These are phyloP conservation scores for Sphenodon punctatus DNA, from an alignment of 2,797 vertebrate species.

Conservation along the genomic window DNA sequence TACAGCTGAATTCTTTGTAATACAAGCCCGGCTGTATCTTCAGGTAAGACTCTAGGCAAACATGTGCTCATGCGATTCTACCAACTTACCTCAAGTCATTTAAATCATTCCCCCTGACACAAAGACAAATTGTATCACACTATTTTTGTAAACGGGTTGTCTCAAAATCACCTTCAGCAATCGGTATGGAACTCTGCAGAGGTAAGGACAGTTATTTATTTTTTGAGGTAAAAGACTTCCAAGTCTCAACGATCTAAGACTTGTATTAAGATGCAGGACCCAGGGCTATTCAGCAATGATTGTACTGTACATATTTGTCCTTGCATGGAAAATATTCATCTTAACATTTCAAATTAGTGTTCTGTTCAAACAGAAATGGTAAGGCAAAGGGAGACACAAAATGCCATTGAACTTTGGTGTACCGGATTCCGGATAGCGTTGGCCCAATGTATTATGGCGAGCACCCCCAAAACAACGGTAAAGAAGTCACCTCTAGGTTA, in stretches of 20 bases:
- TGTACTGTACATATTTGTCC: slow-evolving; percentile 17
- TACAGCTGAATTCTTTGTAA: slow-evolving; percentile 83
- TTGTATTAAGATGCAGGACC: slow-evolving; percentile 58
- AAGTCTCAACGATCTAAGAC: slow-evolving; percentile 58
- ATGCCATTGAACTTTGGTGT: background rate
- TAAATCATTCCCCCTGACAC: slow-evolving; percentile 88
- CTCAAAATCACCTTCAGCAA: slow-evolving; percentile 88
- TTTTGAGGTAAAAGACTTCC: slow-evolving; percentile 29
- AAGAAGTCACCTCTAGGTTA: too few relatives aligned
- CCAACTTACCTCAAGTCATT: slow-evolving; percentile 86
- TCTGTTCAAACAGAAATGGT: slow-evolving; percentile 5
- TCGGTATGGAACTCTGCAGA: slow-evolving; percentile 59
- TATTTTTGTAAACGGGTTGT: slow-evolving; percentile 70
- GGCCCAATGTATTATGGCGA: background rate
- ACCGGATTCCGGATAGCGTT: background rate
- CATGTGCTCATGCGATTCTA: slow-evolving; percentile 76
- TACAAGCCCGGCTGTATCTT: slow-evolving; percentile 83
- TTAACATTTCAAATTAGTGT: background rate
- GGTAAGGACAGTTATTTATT: slow-evolving; percentile 71
- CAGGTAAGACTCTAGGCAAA: slow-evolving; percentile 89
- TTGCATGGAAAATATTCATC: slow-evolving; percentile 28
- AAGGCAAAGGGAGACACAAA: slow-evolving; percentile 5
- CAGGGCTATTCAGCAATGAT: slow-evolving; percentile 51
- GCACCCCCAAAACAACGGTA: slow-evolving; percentile 20
- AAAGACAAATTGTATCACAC: slow-evolving; percentile 91